Base-by-base conservation (phyloP, 2,888 invertebrate species). In the Limnephilus lunatus region DNA sequence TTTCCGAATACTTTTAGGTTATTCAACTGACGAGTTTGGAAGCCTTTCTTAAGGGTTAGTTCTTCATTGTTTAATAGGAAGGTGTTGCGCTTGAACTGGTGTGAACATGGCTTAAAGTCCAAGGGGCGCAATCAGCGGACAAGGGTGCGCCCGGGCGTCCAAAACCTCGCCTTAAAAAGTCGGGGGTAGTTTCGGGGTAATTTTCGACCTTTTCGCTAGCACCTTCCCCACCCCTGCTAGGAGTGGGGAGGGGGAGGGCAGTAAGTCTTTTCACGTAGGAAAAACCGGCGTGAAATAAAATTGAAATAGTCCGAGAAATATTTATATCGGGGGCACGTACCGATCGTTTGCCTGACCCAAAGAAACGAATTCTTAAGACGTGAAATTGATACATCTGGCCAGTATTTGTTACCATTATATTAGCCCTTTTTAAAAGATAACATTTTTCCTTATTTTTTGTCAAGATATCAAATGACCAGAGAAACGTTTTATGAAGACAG, bases 381-480 rank as follows among this genome's bases (percentile, higher is more conserved):
- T 93, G 93, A 93, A 93, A 93, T 92, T 93, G 92, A 93, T 93
- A 93, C 93, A 91, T 91, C 90, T 86, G 90, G 87, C 85, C 91
- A 86, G 91, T 92, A 89, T 92, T 86, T 90, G 92, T 92, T 90
- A 90, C 90, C 87, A 92, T 90, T 92, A 53, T 86, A 48, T 44
- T 39, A 44, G 53, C 89, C 90, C 15, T 92, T 92, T 90, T 92
- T 82, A 90, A 90, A 90, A 85, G 83, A 90, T 83, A 92, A 92
- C 81, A 89, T 83, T 89, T 90, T 82, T 89, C 31, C 44, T 19
- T 39, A 90, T 92, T 89, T 91, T 91, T 89, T 89, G n/a, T 83
- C 82, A 81, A 80, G 85, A 83, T 92, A 90, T 92, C 92, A 90
- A 83, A 92, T 89, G 68, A 83, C 90, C 88, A 39, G 90, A 19